Percentiles rank a stretch among this genome's conserved stretches.
Evolutionary conservation across 2,888 invertebrate genomes (phyloP).

Genomic region (Trichopria drosophilae): DNA sequence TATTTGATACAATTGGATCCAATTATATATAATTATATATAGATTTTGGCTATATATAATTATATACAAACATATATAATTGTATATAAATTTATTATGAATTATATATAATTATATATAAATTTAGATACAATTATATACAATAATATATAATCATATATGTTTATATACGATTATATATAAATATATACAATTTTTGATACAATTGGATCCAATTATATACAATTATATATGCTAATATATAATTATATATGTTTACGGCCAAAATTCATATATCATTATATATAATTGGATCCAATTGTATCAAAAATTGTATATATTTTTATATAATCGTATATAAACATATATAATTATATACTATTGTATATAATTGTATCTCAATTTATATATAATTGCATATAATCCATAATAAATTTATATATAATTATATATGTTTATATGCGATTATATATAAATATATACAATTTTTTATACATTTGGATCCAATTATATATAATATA

Average conservation of each 20-base stretch:
- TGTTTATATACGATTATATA: constrained; percentile 46
- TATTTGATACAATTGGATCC: constrained; percentile 35
- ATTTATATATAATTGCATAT: too few relatives aligned
- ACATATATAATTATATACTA: neutral
- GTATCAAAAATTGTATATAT: constrained; percentile 28
- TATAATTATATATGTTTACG: too few relatives aligned
- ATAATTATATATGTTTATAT: too few relatives aligned
- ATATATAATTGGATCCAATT: constrained; percentile 26
- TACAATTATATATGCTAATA: too few relatives aligned
- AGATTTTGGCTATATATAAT: too few relatives aligned
- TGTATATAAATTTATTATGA: constrained; percentile 49
- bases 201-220: constrained; percentile 44
- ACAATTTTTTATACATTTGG: too few relatives aligned
- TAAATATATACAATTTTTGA: constrained; percentile 49
- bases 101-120: constrained; percentile 50
- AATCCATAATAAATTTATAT: too few relatives aligned
- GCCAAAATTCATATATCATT: constrained; percentile 44
- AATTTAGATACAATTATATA: constrained; percentile 54
- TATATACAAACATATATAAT: constrained; percentile 51
- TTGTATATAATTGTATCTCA: too few relatives aligned
- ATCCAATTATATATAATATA: too few relatives aligned
- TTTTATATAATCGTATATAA: neutral
- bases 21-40: too few relatives aligned
- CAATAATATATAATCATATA: constrained; percentile 42
- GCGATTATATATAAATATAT: too few relatives aligned